phyloP scores from a whole-genome alignment of 2,797 vertebrate genomes.

The Ibycter americanus region DNA sequence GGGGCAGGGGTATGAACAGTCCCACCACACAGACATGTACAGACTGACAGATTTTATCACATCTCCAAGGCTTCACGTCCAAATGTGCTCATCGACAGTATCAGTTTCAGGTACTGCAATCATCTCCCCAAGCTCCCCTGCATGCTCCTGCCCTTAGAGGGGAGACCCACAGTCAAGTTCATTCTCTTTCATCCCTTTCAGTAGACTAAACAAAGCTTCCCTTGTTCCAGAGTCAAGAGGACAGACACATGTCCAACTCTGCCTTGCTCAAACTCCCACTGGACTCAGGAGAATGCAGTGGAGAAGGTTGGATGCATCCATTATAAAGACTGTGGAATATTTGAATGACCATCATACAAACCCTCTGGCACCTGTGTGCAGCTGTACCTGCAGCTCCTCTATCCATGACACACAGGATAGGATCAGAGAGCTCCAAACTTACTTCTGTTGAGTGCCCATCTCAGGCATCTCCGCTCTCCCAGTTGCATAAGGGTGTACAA shows the following conservation, averaged over 20 bases:
- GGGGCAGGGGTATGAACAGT: background rate
- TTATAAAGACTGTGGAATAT: background rate
- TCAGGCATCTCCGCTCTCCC: background rate
- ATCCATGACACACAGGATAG: accelerated
- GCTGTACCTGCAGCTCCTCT: background rate
- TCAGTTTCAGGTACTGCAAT: background rate
- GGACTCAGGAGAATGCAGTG: background rate
- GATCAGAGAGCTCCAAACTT: background rate
- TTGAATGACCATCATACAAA: background rate
- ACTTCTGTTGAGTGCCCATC: background rate
- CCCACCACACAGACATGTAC: background rate
- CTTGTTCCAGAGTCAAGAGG: background rate
- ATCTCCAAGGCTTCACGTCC: background rate
- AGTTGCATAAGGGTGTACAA: background rate
- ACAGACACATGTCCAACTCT: background rate
- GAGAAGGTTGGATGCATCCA: background rate
- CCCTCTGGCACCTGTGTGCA: background rate
- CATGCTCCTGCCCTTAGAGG: background rate
- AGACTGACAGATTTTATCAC: background rate
- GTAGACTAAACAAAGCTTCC: background rate
- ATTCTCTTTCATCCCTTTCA: background rate
- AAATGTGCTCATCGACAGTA: background rate
- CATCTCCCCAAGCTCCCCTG: background rate
- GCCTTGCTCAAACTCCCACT: background rate
- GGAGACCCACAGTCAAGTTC: background rate